Percentiles rank a stretch among this genome's conserved stretches.
phyloP scores from a whole-genome alignment of 2,797 vertebrate species.

The Pachyuromys duprasi region DNA sequence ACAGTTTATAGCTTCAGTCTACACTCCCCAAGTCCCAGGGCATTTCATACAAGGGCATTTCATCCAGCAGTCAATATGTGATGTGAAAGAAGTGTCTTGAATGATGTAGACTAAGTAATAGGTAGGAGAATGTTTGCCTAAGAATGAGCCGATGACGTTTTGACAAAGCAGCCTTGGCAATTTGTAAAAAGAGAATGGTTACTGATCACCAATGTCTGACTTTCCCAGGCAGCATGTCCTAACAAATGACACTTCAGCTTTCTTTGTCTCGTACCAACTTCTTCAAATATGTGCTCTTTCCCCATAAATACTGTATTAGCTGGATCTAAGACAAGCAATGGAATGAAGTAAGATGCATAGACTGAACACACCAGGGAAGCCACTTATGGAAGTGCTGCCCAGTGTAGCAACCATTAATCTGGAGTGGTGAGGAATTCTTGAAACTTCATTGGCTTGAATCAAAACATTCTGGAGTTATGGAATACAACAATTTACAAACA shows the following conservation, averaged over 20 bases:
- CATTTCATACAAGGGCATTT: neutral
- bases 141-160: neutral
- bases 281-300: neutral
- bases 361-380: accelerated
- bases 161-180: neutral
- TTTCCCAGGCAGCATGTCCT: neutral
- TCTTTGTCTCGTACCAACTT: neutral
- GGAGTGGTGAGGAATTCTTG: no score
- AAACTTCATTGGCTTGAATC: neutral
- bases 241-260: neutral
- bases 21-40: neutral
- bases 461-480: neutral
- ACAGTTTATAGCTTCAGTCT: neutral
- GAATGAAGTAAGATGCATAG: neutral
- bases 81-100: neutral
- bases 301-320: neutral
- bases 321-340: neutral
- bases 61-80: neutral
- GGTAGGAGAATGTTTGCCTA: neutral
- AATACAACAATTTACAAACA: neutral
- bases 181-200: neutral
- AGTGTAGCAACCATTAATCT: no score
- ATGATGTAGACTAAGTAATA: neutral
- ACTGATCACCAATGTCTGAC: neutral
- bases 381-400: no score